Evolutionary conservation across 2,113 vertebrate species (phyloP).

Genomic region (Chelonoidis abingdonii): DNA sequence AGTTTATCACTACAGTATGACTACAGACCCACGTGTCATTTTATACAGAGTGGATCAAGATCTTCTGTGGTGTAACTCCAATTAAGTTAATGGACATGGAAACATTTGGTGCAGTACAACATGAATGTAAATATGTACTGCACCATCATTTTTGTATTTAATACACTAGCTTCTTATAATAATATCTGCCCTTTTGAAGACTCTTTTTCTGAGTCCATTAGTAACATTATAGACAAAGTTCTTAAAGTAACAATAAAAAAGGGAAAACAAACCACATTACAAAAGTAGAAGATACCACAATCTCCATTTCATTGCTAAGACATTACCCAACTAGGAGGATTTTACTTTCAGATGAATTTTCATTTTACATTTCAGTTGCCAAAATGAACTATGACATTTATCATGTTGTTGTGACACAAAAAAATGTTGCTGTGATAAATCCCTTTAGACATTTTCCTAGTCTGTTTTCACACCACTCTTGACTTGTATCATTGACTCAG

Average conservation of each 20-base stretch:
- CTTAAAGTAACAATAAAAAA: background rate
- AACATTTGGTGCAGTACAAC: background rate
- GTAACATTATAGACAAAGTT: background rate
- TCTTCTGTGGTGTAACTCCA: background rate
- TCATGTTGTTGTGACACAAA: background rate
- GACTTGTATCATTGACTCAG: slow-evolving; percentile 32
- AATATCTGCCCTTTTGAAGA: background rate
- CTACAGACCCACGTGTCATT: slow-evolving; percentile 12
- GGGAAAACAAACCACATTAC: background rate
- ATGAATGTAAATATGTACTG: background rate
- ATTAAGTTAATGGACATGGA: slow-evolving; percentile 7
- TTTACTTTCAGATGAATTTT: background rate
- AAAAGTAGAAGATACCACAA: background rate
- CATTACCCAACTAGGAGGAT: background rate
- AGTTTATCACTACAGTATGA: slow-evolving; percentile 23
- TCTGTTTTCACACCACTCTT: slow-evolving; percentile 22
- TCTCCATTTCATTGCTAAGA: background rate
- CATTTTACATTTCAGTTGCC: background rate
- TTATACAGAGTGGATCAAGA: slow-evolving; percentile 47
- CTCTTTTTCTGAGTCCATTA: background rate
- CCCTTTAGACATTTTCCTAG: slow-evolving; percentile 13
- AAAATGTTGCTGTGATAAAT: background rate
- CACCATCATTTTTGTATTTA: background rate
- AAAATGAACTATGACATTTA: background rate
- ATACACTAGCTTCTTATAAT: background rate